Evolutionary conservation across 1,140 invertebrate species (phyloP).

Genomic region (Neocloeon triangulifer): DNA sequence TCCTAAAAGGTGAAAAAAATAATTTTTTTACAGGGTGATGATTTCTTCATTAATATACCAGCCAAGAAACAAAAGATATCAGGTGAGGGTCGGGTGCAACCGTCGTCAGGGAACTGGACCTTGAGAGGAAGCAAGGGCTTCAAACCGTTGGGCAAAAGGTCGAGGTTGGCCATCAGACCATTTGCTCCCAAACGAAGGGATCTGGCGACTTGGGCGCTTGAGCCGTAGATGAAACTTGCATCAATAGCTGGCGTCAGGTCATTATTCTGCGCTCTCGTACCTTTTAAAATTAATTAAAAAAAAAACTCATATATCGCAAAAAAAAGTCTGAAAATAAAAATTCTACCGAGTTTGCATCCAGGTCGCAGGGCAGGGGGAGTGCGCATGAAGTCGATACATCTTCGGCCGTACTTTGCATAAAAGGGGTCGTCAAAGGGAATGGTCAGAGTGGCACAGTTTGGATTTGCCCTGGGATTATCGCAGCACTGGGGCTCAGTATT

Average conservation of each 20-base stretch:
- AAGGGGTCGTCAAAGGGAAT: constrained; percentile 23
- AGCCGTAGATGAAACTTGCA: constrained; percentile 27
- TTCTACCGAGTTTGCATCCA: constrained; percentile 24
- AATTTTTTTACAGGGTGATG: too few species aligned
- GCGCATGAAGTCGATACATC: constrained; percentile 25
- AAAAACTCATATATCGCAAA: too few species aligned
- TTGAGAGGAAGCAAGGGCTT: constrained; percentile 27
- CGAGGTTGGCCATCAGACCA: constrained; percentile 20
- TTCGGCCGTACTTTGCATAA: constrained; percentile 21
- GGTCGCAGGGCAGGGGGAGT: constrained; percentile 21
- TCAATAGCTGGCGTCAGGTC: constrained; percentile 24
- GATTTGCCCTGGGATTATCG: constrained; percentile 14
- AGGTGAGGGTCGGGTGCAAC: constrained; percentile 21
- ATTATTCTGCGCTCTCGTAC: constrained; percentile 23
- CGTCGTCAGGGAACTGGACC: constrained; percentile 22
- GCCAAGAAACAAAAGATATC: constrained; percentile 29
- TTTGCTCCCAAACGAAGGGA: constrained; percentile 20
- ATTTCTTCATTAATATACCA: too few species aligned
- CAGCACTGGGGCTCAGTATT: constrained; percentile 20
- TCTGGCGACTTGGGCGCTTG: constrained; percentile 18
- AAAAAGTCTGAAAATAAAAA: background rate
- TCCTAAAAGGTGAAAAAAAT: constrained; percentile 20
- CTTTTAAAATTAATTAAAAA: too few species aligned
- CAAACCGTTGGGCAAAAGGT: constrained; percentile 20
- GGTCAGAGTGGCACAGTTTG: constrained; percentile 23